phyloP scores from a whole-genome alignment of 2,797 vertebrate species.

The Pelodytes ibericus region DNA sequence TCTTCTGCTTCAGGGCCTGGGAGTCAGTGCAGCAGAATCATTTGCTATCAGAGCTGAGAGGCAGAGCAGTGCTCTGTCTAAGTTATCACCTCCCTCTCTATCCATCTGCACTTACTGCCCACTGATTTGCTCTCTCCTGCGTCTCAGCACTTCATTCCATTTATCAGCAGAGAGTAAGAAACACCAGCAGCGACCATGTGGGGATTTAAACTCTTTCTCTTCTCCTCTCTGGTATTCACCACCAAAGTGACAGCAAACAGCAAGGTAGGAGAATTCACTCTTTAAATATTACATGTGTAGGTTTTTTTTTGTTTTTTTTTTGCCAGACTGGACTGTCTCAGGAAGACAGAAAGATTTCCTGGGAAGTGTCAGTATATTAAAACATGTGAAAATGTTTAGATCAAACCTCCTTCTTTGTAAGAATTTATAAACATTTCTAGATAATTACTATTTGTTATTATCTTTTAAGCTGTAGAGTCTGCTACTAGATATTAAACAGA shows the following conservation, averaged over 20 bases:
- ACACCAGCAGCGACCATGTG: constrained; percentile 22
- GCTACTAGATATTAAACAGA: constrained; percentile 18
- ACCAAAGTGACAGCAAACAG: constrained; percentile 29
- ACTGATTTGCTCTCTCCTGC: not conserved
- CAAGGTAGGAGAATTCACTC: constrained; percentile 38
- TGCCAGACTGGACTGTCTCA: constrained; percentile 21
- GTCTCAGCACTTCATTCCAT: constrained; percentile 17
- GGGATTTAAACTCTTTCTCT: constrained; percentile 18
- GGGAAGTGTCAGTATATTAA: not conserved
- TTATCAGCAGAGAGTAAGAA: constrained; percentile 4
- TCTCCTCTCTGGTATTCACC: constrained; percentile 15
- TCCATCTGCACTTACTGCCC: constrained; percentile 3
- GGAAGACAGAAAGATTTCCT: not conserved
- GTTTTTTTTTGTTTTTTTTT: too few relatives aligned
- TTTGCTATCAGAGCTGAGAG: constrained; percentile 38
- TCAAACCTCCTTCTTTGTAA: not conserved
- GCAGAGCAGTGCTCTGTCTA: constrained; percentile 16
- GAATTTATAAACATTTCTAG: not conserved
- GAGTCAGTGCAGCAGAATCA: constrained; percentile 26
- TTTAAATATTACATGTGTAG: constrained; percentile 3
- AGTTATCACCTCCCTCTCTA: constrained; percentile 8
- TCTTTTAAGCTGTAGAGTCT: not conserved
- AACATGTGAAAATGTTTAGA: constrained; percentile 12
- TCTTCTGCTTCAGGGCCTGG: constrained; percentile 25
- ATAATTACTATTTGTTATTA: not conserved